Evolutionary conservation across 2,888 invertebrate species (phyloP).

Genomic region (Zootermopsis nevadensis): DNA sequence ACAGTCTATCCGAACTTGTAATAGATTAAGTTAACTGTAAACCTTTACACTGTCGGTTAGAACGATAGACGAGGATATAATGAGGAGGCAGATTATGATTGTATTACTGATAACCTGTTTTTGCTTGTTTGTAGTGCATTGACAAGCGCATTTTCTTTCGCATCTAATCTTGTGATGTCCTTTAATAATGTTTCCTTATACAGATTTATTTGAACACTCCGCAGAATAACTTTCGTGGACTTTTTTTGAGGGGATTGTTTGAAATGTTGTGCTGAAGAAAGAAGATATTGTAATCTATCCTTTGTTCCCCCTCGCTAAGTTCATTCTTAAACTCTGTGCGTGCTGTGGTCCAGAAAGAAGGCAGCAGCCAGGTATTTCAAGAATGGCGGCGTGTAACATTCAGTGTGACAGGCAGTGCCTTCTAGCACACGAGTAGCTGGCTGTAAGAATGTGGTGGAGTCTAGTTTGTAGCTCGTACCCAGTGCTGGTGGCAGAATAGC

Average conservation of each 20-base stretch:
- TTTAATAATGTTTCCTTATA: not conserved
- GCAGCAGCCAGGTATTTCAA: constrained; percentile 27
- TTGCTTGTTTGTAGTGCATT: not conserved
- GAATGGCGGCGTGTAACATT: constrained; percentile 30
- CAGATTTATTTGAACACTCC: constrained; percentile 11
- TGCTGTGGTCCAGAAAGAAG: constrained; percentile 5
- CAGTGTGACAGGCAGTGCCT: constrained; percentile 29
- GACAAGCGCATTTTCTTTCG: not conserved
- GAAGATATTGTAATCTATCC: constrained; percentile 34
- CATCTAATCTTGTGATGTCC: not conserved
- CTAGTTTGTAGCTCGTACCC: constrained; percentile 4
- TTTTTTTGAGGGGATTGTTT: not conserved
- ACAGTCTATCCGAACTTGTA: too few relatives aligned
- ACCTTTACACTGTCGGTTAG: too few relatives aligned
- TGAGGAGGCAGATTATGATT: too few relatives aligned
- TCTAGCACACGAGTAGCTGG: constrained; percentile 26
- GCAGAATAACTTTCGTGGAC: not conserved
- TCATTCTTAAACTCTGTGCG: constrained; percentile 32
- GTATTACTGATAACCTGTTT: not conserved
- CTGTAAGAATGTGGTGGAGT: constrained; percentile 32
- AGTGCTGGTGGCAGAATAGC: constrained; percentile 34
- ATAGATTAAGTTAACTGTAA: too few relatives aligned
- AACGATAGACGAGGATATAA: too few relatives aligned
- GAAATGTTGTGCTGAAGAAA: not conserved
- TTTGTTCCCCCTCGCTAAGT: constrained; percentile 24